These are phyloP conservation scores for Hydrophis major DNA, from an alignment of 2,797 vertebrate genomes.

Conservation along the genomic window DNA sequence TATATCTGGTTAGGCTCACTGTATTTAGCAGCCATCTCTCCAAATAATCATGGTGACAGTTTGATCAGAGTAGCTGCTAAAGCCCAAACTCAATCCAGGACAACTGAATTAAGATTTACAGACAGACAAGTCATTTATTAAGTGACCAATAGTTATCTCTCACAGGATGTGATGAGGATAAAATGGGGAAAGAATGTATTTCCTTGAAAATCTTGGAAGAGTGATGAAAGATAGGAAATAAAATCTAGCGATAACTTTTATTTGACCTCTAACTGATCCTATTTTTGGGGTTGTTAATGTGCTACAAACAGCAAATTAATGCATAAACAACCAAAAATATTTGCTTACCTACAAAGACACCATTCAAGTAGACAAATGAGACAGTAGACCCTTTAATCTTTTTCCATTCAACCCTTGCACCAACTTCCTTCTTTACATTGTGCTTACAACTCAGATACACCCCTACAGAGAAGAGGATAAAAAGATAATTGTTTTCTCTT, in stretches of 20 bases:
- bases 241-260: background rate
- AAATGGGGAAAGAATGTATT: background rate
- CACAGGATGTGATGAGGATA: background rate
- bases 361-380: slow-evolving; percentile 86
- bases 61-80: background rate
- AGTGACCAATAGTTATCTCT: background rate
- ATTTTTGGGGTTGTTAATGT: background rate
- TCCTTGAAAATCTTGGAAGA: background rate
- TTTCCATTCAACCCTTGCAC: slow-evolving; percentile 94
- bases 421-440: slow-evolving; percentile 72
- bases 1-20: background rate
- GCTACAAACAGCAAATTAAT: background rate
- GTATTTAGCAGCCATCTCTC: background rate
- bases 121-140: background rate
- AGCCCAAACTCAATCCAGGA: background rate
- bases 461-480: slow-evolving; percentile 66
- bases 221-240: background rate
- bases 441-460: slow-evolving; percentile 85
- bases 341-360: slow-evolving; percentile 80
- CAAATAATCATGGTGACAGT: background rate
- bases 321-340: slow-evolving; percentile 17
- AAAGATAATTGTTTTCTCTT: slow-evolving; percentile 27
- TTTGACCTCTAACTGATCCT: background rate
- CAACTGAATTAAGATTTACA: background rate
- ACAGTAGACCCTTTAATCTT: slow-evolving; percentile 78